These are phyloP conservation scores for Rallus crepitans DNA, from an alignment of 2,797 vertebrate genomes.

Conservation along the genomic window DNA sequence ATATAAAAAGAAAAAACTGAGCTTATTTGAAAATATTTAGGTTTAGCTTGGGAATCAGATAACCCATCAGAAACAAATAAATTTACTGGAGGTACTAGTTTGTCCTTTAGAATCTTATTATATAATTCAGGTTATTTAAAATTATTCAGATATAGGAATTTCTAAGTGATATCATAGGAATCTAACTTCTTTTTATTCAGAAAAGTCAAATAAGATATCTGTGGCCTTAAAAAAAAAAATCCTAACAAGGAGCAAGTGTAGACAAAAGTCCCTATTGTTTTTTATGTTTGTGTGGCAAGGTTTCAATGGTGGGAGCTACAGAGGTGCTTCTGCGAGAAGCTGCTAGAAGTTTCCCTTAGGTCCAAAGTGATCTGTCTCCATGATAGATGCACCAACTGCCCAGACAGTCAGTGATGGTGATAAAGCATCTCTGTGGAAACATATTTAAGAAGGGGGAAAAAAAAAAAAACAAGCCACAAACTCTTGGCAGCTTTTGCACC, in stretches of 20 bases:
- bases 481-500: no score
- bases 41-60: not conserved
- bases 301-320: no score
- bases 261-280: not conserved
- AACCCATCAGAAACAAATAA: not conserved
- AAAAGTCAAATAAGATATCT: not conserved
- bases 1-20: not conserved
- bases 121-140: not conserved
- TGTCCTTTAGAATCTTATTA: not conserved
- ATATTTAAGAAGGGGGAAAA: no score
- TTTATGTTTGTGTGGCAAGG: no score
- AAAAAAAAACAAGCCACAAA: no score
- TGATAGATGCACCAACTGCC: no score
- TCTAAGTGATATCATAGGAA: not conserved
- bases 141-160: not conserved
- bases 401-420: no score
- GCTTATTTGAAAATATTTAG: not conserved
- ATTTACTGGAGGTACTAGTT: not conserved
- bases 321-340: no score
- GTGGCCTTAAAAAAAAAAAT: not conserved
- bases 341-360: no score
- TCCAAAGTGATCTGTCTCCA: no score
- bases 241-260: fast-evolving
- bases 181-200: not conserved
- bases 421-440: no score